phyloP scores from a whole-genome alignment of 2,888 invertebrate genomes.

The Trissolcus brochymenae region DNA sequence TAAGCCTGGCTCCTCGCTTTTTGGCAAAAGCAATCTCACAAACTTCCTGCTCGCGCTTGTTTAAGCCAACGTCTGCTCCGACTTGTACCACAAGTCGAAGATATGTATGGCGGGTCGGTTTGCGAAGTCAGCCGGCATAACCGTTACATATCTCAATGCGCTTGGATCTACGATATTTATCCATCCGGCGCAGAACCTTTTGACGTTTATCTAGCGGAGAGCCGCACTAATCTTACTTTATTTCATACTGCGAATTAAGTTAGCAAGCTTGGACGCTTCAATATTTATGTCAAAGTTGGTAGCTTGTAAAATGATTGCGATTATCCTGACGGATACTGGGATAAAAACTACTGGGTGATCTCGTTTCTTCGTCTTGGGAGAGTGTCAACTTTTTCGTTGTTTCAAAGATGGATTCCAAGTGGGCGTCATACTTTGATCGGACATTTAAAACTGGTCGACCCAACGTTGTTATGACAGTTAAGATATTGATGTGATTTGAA shows the following conservation, averaged over 20 bases:
- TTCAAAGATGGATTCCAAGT: too few relatives aligned
- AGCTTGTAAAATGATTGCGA: not conserved
- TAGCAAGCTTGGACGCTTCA: conserved; percentile 3
- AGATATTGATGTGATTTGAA: too few relatives aligned
- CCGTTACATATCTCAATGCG: conserved; percentile 25
- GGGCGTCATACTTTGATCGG: too few relatives aligned
- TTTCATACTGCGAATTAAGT: conserved; percentile 29
- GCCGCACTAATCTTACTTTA: conserved; percentile 35
- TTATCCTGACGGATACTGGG: not conserved
- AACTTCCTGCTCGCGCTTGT: conserved; percentile 19
- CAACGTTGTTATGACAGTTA: too few relatives aligned
- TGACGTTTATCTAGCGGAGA: conserved; percentile 18
- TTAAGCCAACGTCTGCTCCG: conserved; percentile 32
- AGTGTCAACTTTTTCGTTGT: too few relatives aligned
- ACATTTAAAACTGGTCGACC: too few relatives aligned
- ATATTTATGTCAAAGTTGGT: not conserved
- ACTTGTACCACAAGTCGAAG: conserved; percentile 38
- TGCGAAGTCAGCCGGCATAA: conserved; percentile 17
- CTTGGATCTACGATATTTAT: conserved; percentile 32
- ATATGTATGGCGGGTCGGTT: conserved; percentile 23
- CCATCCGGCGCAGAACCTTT: conserved; percentile 11
- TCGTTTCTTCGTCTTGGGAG: too few relatives aligned
- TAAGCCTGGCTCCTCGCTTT: conserved; percentile 16
- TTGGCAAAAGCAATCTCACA: conserved; percentile 44
- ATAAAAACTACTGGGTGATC: too few relatives aligned